Percentiles rank a stretch among this genome's conserved stretches.
Evolutionary conservation across 1,140 invertebrate genomes (phyloP).

Genomic region (Drosophila kikkawai): DNA sequence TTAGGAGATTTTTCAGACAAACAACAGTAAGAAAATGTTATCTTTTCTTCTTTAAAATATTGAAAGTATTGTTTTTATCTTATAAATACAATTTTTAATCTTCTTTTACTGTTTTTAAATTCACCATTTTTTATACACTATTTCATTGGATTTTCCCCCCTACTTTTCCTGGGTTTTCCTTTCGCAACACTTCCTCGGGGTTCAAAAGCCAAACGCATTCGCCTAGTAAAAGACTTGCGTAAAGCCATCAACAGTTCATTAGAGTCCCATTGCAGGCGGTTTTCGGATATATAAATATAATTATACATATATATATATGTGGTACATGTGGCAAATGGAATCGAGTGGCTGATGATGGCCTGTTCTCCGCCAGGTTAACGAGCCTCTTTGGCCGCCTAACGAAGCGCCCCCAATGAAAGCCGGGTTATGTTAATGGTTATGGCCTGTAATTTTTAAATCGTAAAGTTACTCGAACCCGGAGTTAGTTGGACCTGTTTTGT

Average conservation of each 20-base stretch:
- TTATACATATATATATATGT: not conserved
- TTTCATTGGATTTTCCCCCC: not conserved
- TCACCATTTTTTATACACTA: no score
- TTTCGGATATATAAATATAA: not conserved
- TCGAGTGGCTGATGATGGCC: conserved; percentile 20
- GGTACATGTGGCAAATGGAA: conserved; percentile 15
- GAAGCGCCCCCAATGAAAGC: conserved; percentile 5
- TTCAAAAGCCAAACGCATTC: not conserved
- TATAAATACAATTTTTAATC: not conserved
- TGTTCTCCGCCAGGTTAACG: conserved; percentile 20
- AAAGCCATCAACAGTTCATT: conserved; percentile 43
- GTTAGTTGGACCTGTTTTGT: conserved; percentile 13
- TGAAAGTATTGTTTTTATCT: no score
- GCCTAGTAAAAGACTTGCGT: conserved; percentile 11
- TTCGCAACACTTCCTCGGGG: not conserved
- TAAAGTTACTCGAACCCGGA: conserved; percentile 3
- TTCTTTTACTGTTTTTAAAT: not conserved
- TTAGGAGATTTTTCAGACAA: no score
- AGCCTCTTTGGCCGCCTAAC: conserved; percentile 20
- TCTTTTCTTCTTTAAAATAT: not conserved
- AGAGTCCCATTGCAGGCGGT: conserved; percentile 13
- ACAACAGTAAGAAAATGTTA: no score
- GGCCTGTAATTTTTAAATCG: conserved; percentile 16
- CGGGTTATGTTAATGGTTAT: conserved; percentile 17
- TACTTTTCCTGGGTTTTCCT: not conserved